A percentile compares a stretch with the other conserved stretches of the same genome.
phyloP scores from a whole-genome alignment of 2,888 invertebrate species.

The Eremobia ochroleuca region DNA sequence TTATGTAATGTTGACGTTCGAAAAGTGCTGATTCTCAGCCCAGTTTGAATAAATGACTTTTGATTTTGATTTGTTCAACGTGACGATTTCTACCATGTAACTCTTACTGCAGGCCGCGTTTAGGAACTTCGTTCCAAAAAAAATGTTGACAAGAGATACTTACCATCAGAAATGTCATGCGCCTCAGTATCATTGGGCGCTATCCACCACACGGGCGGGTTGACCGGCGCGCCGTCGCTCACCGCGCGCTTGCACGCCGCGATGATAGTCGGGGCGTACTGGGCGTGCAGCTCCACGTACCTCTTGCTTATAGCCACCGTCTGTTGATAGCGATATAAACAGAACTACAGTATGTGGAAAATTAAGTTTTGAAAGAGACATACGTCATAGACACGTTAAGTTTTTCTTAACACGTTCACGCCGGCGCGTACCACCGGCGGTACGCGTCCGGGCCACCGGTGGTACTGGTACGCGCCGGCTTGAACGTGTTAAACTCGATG shows the following conservation, averaged over 20 bases:
- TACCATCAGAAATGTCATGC: conserved; percentile 84
- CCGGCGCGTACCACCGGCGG: too few species aligned
- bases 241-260: conserved; percentile 89
- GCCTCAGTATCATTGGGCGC: conserved; percentile 91
- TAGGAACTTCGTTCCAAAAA: background rate
- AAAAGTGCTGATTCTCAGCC: too few species aligned
- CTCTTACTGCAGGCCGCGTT: background rate
- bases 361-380: too few species aligned
- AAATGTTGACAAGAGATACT: conserved; percentile 40
- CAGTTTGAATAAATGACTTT: too few species aligned
- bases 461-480: too few species aligned
- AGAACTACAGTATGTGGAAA: background rate
- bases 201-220: conserved; percentile 95
- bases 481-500: too few species aligned
- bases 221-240: conserved; percentile 91
- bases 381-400: too few species aligned
- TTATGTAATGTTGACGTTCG: too few species aligned
- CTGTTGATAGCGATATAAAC: conserved; percentile 71
- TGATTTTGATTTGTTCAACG: background rate
- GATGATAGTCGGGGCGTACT: conserved; percentile 88
- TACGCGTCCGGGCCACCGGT: too few species aligned
- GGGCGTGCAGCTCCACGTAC: conserved; percentile 91
- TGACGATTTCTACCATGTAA: background rate
- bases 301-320: conserved; percentile 90
- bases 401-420: too few species aligned